Conservation (phyloP, 1,140 invertebrate genomes). For the Drosophila rhopaloa region DNA sequence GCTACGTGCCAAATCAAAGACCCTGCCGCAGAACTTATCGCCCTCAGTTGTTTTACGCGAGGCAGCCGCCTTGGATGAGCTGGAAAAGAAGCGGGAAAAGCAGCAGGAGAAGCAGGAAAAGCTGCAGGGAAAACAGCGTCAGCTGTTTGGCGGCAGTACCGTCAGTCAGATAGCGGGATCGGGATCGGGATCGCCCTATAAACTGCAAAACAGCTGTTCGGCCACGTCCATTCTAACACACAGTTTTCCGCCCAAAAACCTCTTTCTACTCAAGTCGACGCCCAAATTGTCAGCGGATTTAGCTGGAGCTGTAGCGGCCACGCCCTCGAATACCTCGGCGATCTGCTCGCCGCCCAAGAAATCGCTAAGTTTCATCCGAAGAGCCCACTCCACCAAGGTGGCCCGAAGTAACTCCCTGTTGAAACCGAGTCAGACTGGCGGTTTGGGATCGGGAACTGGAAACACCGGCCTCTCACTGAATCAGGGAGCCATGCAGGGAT, state of each 20-base stretch:
- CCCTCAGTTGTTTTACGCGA: constrained; percentile 73
- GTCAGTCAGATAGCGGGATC: constrained; percentile 39
- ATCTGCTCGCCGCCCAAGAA: constrained; percentile 84
- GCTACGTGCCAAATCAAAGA: constrained; percentile 86
- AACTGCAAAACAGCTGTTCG: constrained; percentile 65
- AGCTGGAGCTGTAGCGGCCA: not conserved
- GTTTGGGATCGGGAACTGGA: not conserved
- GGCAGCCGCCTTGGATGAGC: constrained; percentile 64
- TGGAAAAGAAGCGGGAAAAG: constrained; percentile 35
- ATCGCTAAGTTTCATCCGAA: constrained; percentile 87
- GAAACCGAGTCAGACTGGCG: constrained; percentile 81
- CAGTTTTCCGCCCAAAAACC: constrained; percentile 82
- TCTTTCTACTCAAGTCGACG: constrained; percentile 82
- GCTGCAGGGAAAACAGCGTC: constrained; percentile 41
- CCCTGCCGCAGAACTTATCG: constrained; percentile 86
- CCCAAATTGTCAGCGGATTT: constrained; percentile 57
- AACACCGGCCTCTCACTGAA: not conserved
- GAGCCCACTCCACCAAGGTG: constrained; percentile 90
- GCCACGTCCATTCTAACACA: constrained; percentile 71
- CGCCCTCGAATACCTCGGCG: constrained; percentile 14
- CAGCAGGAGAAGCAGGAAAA: constrained; percentile 11
- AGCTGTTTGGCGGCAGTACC: constrained; percentile 69
- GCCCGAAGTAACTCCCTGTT: constrained; percentile 88
- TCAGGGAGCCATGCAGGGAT: constrained; percentile 62
- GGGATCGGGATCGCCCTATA: constrained; percentile 44